Percentiles rank a stretch among this genome's conserved stretches.
phyloP scores from a whole-genome alignment of 2,797 vertebrate species.

The Chromis chromis region DNA sequence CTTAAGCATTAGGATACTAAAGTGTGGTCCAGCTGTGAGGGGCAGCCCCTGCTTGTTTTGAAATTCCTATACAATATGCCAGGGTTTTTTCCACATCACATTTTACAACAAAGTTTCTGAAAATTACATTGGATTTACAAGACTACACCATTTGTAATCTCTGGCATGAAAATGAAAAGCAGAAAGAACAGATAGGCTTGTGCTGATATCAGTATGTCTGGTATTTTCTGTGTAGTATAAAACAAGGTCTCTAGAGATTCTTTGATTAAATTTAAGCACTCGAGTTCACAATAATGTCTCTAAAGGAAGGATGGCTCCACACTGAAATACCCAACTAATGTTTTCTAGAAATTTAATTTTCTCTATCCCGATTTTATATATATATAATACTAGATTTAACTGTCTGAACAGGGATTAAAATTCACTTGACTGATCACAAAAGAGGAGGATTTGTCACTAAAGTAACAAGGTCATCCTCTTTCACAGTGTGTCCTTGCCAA shows the following conservation, averaged over 20 bases:
- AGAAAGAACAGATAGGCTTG: constrained; percentile 20
- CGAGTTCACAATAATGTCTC: not conserved
- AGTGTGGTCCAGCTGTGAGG: constrained; percentile 21
- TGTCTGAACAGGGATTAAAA: not conserved
- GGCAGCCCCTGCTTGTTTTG: constrained; percentile 24
- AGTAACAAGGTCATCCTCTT: constrained; percentile 11
- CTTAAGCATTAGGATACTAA: constrained; percentile 12
- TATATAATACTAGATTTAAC: not conserved
- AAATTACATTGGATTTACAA: constrained; percentile 47
- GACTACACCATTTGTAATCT: constrained; percentile 51
- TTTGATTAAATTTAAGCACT: constrained; percentile 4
- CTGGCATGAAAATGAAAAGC: constrained; percentile 33
- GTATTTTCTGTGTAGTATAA: constrained; percentile 17
- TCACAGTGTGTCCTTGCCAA: constrained; percentile 13
- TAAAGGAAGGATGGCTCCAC: not conserved
- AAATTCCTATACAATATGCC: constrained; percentile 45
- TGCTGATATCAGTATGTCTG: constrained; percentile 11
- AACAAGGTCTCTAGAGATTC: not conserved
- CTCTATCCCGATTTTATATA: not conserved
- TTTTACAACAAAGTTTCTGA: constrained; percentile 50
- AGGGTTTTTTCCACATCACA: constrained; percentile 9
- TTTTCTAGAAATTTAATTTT: constrained; percentile 3
- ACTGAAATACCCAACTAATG: not conserved
- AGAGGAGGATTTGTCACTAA: constrained; percentile 20
- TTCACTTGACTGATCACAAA: constrained; percentile 13